Evolutionary conservation across 1,140 invertebrate species (phyloP).

Genomic region (Achroia grisella): DNA sequence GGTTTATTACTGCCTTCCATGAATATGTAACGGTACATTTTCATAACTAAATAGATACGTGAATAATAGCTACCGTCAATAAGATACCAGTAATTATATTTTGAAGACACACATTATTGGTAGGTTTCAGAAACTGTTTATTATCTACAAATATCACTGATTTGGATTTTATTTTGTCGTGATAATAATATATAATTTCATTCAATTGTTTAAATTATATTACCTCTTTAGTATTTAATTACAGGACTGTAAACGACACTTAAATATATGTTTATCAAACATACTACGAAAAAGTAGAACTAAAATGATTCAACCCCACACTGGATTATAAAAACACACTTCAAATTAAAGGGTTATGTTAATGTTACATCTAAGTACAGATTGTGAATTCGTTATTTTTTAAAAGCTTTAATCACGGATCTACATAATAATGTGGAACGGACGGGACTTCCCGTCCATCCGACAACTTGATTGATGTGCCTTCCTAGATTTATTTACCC

Average conservation of each 20-base stretch:
- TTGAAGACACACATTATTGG: no score
- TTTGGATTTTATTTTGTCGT: not conserved
- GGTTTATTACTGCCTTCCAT: conserved; percentile 37
- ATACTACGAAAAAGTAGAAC: not conserved
- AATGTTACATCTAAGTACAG: conserved; percentile 25
- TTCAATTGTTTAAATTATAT: not conserved
- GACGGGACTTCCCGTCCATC: conserved; percentile 54
- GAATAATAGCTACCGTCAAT: no score
- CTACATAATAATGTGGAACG: conserved; percentile 63
- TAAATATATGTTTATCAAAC: not conserved
- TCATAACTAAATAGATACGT: no score
- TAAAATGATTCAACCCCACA: conserved; percentile 2
- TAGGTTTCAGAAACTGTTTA: no score
- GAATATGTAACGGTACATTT: conserved; percentile 19
- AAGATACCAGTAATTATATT: no score
- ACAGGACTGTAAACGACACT: not conserved
- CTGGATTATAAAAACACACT: conserved; percentile 6
- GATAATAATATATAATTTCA: not conserved
- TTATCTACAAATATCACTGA: no score
- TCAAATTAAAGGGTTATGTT: conserved; percentile 34
- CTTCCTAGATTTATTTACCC: conserved; percentile 65
- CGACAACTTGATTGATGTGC: conserved; percentile 68
- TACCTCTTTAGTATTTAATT: not conserved
- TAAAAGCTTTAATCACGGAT: conserved; percentile 65
- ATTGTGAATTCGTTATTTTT: conserved; percentile 55